Evolutionary conservation across 2,113 vertebrate species (phyloP).

Genomic region (Xenopus laevis): DNA sequence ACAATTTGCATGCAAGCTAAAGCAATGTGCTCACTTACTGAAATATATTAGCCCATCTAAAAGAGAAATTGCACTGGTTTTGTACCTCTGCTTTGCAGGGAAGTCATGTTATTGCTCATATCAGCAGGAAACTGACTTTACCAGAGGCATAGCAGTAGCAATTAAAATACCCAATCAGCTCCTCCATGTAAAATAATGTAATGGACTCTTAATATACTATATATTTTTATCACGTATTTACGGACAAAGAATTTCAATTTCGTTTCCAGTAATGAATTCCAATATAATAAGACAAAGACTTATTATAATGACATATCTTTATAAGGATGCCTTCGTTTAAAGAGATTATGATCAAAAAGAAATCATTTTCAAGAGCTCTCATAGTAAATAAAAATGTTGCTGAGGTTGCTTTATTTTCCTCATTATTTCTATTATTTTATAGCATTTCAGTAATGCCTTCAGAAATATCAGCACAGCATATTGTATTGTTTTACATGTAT

Average conservation of each 20-base stretch:
- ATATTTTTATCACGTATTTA: neutral
- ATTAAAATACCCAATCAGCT: slow-evolving; percentile 26
- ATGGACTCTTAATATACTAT: neutral
- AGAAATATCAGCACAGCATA: no score
- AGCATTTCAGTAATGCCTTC: no score
- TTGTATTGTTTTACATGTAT: no score
- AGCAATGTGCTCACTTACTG: neutral
- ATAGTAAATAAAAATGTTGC: no score
- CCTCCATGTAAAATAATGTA: neutral
- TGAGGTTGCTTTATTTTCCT: no score
- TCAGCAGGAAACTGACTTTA: slow-evolving; percentile 8
- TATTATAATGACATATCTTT: no score
- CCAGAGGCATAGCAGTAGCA: slow-evolving; percentile 1
- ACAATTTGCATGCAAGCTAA: neutral
- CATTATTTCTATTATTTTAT: no score
- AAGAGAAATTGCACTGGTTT: neutral
- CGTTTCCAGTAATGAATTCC: neutral
- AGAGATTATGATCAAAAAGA: no score
- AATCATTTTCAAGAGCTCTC: no score
- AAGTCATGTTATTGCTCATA: slow-evolving; percentile 7
- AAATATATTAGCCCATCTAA: neutral
- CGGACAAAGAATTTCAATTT: neutral
- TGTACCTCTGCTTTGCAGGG: slow-evolving; percentile 18
- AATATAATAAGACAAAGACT: neutral
- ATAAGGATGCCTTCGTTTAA: no score